Evolutionary conservation across 2,888 invertebrate genomes (phyloP).

Genomic region (Coenonympha arcania): DNA sequence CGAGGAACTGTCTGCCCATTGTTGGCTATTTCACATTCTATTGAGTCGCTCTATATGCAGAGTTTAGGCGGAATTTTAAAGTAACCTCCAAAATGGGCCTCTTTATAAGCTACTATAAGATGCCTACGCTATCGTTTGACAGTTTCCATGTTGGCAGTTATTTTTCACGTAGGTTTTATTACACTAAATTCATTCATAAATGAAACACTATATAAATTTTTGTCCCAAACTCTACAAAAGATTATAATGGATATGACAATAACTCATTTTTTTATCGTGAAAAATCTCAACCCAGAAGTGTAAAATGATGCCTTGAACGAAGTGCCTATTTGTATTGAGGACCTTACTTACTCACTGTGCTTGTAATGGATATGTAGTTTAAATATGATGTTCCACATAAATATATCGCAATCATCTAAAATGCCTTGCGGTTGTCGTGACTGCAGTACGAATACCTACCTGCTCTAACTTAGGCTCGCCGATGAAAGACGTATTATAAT

Average conservation of each 20-base stretch:
- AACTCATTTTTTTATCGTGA: too few relatives aligned
- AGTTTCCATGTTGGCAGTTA: not conserved
- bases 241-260: too few relatives aligned
- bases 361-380: not conserved
- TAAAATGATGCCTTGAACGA: not conserved
- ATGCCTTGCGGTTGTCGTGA: conserved; percentile 22
- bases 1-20: conserved; percentile 67
- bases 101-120: not conserved
- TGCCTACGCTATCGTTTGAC: not conserved
- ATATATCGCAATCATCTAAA: conserved; percentile 13
- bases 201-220: too few relatives aligned
- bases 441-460: conserved; percentile 17
- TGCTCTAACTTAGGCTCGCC: conserved; percentile 21
- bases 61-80: conserved; percentile 16
- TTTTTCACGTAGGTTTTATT: not conserved
- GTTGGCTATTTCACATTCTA: conserved; percentile 68
- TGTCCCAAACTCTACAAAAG: too few relatives aligned
- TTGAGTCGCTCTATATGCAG: conserved; percentile 38
- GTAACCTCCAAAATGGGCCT: conserved; percentile 11
- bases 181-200: too few relatives aligned
- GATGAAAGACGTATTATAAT: conserved; percentile 24
- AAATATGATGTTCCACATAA: conserved; percentile 9
- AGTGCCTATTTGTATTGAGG: not conserved
- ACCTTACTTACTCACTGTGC: too few relatives aligned
- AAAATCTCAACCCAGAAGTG: too few relatives aligned